Percentiles rank a stretch among this genome's conserved stretches.
Evolutionary conservation across 2,888 invertebrate species (phyloP).

Genomic region (Phrixothrix hirtus): DNA sequence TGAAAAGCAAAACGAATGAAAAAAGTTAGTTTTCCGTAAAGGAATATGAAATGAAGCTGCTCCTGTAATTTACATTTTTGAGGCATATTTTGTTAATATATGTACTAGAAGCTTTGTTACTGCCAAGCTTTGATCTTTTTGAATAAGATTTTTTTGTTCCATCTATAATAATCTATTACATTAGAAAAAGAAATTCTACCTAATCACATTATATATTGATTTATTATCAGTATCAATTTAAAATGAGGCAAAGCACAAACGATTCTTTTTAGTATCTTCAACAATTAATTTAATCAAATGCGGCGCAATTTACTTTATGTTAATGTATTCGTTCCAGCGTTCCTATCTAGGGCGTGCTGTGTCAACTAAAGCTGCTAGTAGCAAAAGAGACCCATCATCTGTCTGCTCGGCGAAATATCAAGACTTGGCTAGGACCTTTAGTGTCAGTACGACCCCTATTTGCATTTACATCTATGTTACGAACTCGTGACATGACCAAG

Average conservation of each 20-base stretch:
- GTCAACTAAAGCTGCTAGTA: constrained; percentile 22
- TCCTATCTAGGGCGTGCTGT: constrained; percentile 5
- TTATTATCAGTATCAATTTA: neutral
- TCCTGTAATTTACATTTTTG: neutral
- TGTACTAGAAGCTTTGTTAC: neutral
- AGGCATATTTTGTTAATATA: neutral
- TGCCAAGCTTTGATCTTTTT: neutral
- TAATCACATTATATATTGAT: neutral
- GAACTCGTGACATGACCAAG: constrained; percentile 50
- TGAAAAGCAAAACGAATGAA: neutral
- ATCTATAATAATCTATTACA: too few species aligned
- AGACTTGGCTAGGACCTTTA: constrained; percentile 22
- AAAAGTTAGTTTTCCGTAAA: neutral
- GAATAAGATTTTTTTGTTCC: neutral
- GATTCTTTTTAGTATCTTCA: neutral
- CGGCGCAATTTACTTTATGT: neutral
- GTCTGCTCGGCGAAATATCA: constrained; percentile 22
- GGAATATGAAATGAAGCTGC: neutral
- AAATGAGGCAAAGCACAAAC: too few species aligned
- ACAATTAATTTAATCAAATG: neutral
- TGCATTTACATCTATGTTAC: constrained; percentile 52
- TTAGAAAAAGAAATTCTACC: neutral
- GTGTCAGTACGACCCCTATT: constrained; percentile 45
- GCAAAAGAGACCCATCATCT: constrained; percentile 17
- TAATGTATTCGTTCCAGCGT: neutral